Evolutionary conservation across 2,888 invertebrate genomes (phyloP), one percentile per base, ranked within the genome.

Genomic region (Thymelicus sylvestris): DNA sequence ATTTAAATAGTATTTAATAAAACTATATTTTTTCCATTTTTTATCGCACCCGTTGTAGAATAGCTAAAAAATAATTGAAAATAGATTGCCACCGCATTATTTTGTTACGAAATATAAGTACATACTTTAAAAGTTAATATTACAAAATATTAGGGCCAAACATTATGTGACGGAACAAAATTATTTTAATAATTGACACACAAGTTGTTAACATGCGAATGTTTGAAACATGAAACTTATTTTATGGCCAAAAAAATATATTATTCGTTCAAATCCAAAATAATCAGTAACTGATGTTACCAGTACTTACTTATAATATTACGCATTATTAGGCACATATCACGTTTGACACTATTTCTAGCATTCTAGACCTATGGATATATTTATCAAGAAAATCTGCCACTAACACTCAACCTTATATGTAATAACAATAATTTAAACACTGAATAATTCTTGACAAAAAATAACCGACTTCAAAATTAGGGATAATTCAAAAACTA

Each of bases 291-390:
- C 44, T 48, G 63, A 72, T 62, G 60, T 67, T 60, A 65, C 71
- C 57, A 60, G 69, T 74, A 75, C n/a, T 80, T 80, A 80, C 73
- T 78, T 77, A 77, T 76, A 55, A 4, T 38, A 38, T 57, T 57
- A 81, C 78, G 74, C 84, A 76, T 87, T 86, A 82, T 88, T 88
- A 93, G 93, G 93, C 93, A 93, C 93, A 86, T 90, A 90, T 92
- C 90, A 90, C 87, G 85, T 90, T 83, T 80, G 82, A 85, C 82
- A 85, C 90, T 91, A 92, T 76, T 80, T 85, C 92, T 93, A 92
- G 92, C 92, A 84, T 86, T 86, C 90, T 92, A 91, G 75, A 81
- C 78, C 84, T 89, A 88, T 52, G 15, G 15, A 47, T 44, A 19
- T 12, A 60, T 50, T 60, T 39, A n/a, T 44, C 60, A 60, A 65